Evolutionary conservation across 2,113 vertebrate genomes (phyloP).

Genomic region (Pygoscelis adeliae): DNA sequence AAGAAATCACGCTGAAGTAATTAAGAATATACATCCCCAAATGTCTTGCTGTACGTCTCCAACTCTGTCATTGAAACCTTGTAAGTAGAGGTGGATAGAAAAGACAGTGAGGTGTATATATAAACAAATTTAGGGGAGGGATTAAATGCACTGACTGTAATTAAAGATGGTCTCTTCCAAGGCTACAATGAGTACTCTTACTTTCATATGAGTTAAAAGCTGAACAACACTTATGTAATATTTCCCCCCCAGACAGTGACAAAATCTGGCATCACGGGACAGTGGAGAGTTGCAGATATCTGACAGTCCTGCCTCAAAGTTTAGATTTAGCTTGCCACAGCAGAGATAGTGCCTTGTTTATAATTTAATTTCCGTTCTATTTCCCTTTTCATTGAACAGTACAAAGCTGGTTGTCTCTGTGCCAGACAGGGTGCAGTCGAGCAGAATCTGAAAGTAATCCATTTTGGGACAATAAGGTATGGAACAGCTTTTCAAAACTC

Average conservation of each 20-base stretch:
- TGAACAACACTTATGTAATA: neutral
- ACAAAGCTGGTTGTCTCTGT: neutral
- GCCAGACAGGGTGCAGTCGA: neutral
- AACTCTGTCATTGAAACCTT: neutral
- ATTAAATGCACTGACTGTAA: constrained; percentile 34
- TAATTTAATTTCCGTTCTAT: constrained; percentile 13
- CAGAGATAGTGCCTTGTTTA: neutral
- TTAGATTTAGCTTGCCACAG: neutral
- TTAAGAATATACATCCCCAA: neutral
- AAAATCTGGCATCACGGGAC: neutral
- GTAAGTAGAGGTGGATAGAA: constrained; percentile 33
- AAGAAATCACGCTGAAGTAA: neutral
- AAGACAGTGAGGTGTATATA: constrained; percentile 11
- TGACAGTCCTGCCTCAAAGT: neutral
- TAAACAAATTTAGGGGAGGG: constrained; percentile 45
- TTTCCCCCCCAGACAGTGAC: neutral
- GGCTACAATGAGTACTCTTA: neutral
- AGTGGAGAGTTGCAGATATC: neutral
- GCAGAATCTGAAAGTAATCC: neutral
- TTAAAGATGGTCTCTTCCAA: constrained; percentile 30
- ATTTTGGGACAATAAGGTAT: neutral
- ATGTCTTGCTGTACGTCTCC: neutral
- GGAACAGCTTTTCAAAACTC: neutral
- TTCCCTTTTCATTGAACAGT: constrained; percentile 1
- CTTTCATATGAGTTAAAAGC: neutral